Base-by-base conservation (phyloP, 2,113 vertebrate genomes). In the Charina bottae region DNA sequence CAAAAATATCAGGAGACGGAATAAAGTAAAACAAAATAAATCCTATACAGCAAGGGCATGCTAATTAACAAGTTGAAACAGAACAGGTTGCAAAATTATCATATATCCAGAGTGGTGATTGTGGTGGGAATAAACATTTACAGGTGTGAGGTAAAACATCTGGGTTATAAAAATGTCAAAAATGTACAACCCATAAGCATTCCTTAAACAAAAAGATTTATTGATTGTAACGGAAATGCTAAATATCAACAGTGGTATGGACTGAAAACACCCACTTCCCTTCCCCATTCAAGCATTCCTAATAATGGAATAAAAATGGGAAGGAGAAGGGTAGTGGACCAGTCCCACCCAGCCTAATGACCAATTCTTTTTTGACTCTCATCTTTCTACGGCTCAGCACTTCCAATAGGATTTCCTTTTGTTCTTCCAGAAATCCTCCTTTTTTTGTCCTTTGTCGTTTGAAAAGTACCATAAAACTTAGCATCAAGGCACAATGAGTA, bases 31-130 rank as follows among this genome's bases (percentile, higher is more conserved):
- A n/a, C 15, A 86, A 85, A 91, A 49, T 2, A 49, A 87, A 19
- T 87, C 60, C 37, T 42, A 42, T 12, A 26, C 23, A 72, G 13
- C 12, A 58, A 87, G 60, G 53, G 42, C 62, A 87, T 72, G 19
- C 60, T 72, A 91, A 91, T 91, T 85, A 72, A 91, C 60, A 87
- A 55, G 46, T 21, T 87, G 15, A 72, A 91, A 91, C 9, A 68
- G 46, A 91, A 42, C 6, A 49, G 84, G 21, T 9, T n/a, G 42
- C n/a, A 55, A 53, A 91, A 17, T 7, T 54, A 21, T 37, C 12
- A 72, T 58, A 87, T 46, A 87, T 55, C 60, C 37, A 56, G 59
- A 68, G 46, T 54, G 28, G 21, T 72, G n/a, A n/a, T 53, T 33
- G 83, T 49, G 23, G 6, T 3, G 17, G 26, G 46, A 62, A 72